Conservation (phyloP, 2,888 invertebrate species). For the Coleophora flavipennella region DNA sequence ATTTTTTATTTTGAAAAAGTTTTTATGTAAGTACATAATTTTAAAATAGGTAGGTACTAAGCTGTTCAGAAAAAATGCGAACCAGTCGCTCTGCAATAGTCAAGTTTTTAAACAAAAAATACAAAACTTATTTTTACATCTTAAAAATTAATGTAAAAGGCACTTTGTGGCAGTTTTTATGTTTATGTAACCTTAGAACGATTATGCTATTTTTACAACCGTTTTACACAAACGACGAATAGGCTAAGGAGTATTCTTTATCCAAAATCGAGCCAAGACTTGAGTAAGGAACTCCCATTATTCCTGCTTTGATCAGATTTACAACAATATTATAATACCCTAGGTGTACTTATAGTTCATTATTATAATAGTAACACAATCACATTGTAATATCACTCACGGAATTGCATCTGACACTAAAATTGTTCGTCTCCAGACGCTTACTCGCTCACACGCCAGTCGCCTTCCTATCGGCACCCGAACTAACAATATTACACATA, state of each 20-base stretch:
- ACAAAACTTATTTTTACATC: conserved; percentile 27
- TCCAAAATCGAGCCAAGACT: conserved; percentile 31
- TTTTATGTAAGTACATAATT: conserved; percentile 21
- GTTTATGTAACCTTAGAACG: conserved; percentile 42
- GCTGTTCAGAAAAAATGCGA: conserved; percentile 44
- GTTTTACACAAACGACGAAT: conserved; percentile 36
- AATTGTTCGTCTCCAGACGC: conserved; percentile 51
- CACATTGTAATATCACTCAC: conserved; percentile 71
- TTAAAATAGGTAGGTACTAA: conserved; percentile 19
- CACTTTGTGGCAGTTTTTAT: conserved; percentile 67
- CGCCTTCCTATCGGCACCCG: conserved; percentile 33
- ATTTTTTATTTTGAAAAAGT: neutral
- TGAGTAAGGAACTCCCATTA: conserved; percentile 9
- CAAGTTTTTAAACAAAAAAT: conserved; percentile 26
- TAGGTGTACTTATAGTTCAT: conserved; percentile 63
- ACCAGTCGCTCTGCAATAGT: conserved; percentile 50
- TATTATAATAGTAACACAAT: conserved; percentile 53
- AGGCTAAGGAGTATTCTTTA: conserved; percentile 52
- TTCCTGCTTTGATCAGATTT: conserved; percentile 28
- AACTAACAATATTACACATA: conserved; percentile 20
- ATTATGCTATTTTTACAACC: conserved; percentile 48
- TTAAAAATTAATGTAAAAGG: conserved; percentile 56
- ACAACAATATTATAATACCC: conserved; percentile 24
- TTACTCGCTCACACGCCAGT: conserved; percentile 40
- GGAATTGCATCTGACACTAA: conserved; percentile 48